Base-by-base conservation (phyloP, 2,113 vertebrate species). In the Perognathus longimembris region DNA sequence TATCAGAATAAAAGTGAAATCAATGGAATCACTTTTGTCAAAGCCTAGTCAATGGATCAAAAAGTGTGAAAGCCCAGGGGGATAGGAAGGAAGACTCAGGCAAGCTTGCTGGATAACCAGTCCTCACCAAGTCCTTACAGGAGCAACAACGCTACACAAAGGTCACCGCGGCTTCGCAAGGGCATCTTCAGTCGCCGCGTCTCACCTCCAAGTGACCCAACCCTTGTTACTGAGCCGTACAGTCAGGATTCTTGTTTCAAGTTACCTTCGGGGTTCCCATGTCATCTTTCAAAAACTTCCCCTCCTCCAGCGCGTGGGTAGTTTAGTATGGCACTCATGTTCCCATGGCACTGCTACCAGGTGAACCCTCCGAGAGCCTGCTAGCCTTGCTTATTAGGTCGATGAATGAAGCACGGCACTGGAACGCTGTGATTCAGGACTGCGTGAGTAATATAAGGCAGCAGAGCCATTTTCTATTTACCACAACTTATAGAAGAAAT, bases 371-470 rank as follows among this genome's bases (percentile, higher is more conserved):
- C n/a, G n/a, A n/a, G n/a, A n/a, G n/a, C n/a, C n/a, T n/a, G n/a
- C n/a, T n/a, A n/a, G n/a, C n/a, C n/a, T n/a, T n/a, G n/a, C n/a
- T n/a, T n/a, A n/a, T n/a, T n/a, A n/a, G n/a, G n/a, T n/a, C n/a
- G n/a, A n/a, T n/a, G n/a, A n/a, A n/a, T n/a, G n/a, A n/a, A n/a
- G n/a, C n/a, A n/a, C n/a, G n/a, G n/a, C n/a, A n/a, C n/a, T n/a
- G n/a, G n/a, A n/a, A n/a, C n/a, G n/a, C n/a, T 1, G 36, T 71
- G 45, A 74, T 14, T 12, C 30, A 28, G 42, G 18, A 1, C 28
- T 92, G 66, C 30, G 71, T 45, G 54, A 91, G 88, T 61, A 90
- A 77, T 40, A 57, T 32, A 75, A 92, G 10, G 20, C 42, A 90
- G 34, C 40, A 18, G 40, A 28, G 92, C 71, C n/a, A 57, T 38